phyloP scores from a whole-genome alignment of 2,797 vertebrate species.

The Bradypodion ventrale region DNA sequence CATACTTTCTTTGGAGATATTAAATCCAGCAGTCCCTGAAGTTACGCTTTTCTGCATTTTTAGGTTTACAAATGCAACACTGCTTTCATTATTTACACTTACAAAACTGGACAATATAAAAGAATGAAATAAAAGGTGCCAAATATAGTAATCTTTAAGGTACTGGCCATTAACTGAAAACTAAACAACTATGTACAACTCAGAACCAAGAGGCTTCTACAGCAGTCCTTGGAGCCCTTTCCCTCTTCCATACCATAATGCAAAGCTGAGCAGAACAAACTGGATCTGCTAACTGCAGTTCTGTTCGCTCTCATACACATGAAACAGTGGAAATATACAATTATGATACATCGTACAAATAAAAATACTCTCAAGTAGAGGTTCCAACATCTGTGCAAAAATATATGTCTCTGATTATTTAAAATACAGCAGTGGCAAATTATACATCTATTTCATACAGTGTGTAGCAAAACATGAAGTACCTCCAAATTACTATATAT shows the following conservation, averaged over 20 bases:
- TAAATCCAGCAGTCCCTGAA: slow-evolving; percentile 13
- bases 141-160: slow-evolving; percentile 67
- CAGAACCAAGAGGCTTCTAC: slow-evolving; percentile 16
- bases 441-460: slow-evolving; percentile 59
- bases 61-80: slow-evolving; percentile 39
- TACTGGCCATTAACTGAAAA: slow-evolving; percentile 62
- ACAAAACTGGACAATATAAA: slow-evolving; percentile 35
- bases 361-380: slow-evolving; percentile 49
- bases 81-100: slow-evolving; percentile 19
- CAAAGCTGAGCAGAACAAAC: slow-evolving; percentile 23
- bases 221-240: slow-evolving; percentile 13
- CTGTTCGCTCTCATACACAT: slow-evolving; percentile 29
- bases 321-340: slow-evolving; percentile 45
- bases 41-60: background rate
- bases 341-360: slow-evolving; percentile 42
- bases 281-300: slow-evolving; percentile 18
- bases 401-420: slow-evolving; percentile 45
- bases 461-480: slow-evolving; percentile 59
- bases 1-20: slow-evolving; percentile 3
- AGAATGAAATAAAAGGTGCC: slow-evolving; percentile 59
- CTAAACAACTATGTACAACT: slow-evolving; percentile 62
- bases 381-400: slow-evolving; percentile 64
- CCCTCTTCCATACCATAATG: slow-evolving; percentile 23
- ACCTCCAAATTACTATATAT: slow-evolving; percentile 48
- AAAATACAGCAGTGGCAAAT: slow-evolving; percentile 72